These are phyloP conservation scores for Phalanger gymnotis DNA, from an alignment of 2,797 vertebrate genomes.

Conservation along the genomic window DNA sequence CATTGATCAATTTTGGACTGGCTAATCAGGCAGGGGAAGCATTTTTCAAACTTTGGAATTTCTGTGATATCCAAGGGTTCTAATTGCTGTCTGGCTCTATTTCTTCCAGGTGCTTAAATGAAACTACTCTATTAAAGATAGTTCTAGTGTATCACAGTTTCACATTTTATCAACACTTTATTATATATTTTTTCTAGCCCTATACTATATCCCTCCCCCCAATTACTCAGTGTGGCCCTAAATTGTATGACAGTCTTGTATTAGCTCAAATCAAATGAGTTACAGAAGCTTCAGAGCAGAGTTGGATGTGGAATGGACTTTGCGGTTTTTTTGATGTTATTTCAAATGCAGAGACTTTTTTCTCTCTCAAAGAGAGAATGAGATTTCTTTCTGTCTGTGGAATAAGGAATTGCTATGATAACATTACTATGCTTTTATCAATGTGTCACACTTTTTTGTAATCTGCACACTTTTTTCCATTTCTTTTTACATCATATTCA, in stretches of 20 bases:
- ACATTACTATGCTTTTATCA: not conserved
- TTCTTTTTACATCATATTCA: not conserved
- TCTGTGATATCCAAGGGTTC: not conserved
- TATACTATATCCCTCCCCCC: not conserved
- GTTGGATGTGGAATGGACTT: not conserved
- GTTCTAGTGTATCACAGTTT: not conserved
- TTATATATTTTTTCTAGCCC: not conserved
- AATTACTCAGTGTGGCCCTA: not conserved
- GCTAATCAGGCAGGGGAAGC: not conserved
- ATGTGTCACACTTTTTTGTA: not conserved
- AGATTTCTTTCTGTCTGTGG: not conserved
- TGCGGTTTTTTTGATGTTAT: not conserved
- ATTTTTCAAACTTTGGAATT: not conserved
- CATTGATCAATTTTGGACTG: rapidly evolving
- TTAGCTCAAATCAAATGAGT: not conserved
- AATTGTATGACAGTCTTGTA: not conserved
- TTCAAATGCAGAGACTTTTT: not conserved
- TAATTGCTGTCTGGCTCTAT: not conserved
- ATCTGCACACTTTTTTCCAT: not conserved
- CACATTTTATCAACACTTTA: not conserved
- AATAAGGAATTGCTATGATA: not conserved
- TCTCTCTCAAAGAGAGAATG: not conserved
- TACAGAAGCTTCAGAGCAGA: not conserved
- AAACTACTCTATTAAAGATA: not conserved
- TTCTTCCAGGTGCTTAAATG: not conserved